Evolutionary conservation across 2,113 vertebrate genomes (phyloP), one percentile per base, ranked within the genome.

Genomic region (Salvator merianae): DNA sequence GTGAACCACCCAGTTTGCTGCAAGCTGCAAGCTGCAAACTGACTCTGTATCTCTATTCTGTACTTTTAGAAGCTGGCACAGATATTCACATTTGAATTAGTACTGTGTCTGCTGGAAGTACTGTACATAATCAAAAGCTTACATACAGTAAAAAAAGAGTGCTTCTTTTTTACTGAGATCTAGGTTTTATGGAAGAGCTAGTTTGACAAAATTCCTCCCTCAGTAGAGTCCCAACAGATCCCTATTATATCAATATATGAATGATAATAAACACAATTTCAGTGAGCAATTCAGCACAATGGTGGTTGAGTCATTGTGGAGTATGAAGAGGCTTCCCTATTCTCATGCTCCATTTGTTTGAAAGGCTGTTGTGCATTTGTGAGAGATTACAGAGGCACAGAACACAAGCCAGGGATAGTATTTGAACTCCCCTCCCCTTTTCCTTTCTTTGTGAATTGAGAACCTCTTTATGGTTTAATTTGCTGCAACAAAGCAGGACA

Each of bases 171-270:
- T 2, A 73, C 79, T 91, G 34, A 66, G 90, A 77, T 83, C 78
- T 87, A 89, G 88, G 84, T 53, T 82, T 76, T 55, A 20, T 87
- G 59, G 34, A 4, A 74, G 89, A 77, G 59, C 18, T 71, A 87
- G 32, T 79, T 77, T 73, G 79, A 79, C n/a, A 5, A 59, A 10
- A 22, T 50, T 70, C 5, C 78, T 86, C 87, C 26, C 38, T 80
- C 75, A 73, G 82, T 38, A 36, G 7, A 28, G 40, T 47, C 47
- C 55, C 14, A 59, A 12, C 1, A 24, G 62, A 32, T 24, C 84
- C 90, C 82, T 79, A 81, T 77, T 59, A 9, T n/a, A 82, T 38
- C 22, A 62, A 5, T 59, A 20, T 20, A 59, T 73, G 32, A 87
- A 88, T 82, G 32, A 10, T 22, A 88, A 88, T 84, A 34, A 32